Base-by-base conservation (phyloP, 2,113 vertebrate genomes). In the Phalacrocorax carbo region DNA sequence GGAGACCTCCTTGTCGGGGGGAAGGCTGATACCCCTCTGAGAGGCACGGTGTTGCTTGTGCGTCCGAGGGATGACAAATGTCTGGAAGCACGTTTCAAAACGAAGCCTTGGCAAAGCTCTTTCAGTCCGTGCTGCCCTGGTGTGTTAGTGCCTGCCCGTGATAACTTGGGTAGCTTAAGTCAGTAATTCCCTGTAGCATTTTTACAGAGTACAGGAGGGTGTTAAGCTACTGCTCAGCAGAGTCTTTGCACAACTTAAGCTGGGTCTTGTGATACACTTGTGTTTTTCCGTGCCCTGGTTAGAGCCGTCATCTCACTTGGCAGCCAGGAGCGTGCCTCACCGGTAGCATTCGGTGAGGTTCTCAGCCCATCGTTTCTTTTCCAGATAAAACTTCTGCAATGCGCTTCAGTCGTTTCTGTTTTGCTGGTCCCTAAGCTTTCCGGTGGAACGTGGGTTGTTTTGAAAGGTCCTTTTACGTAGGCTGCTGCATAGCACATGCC, bases 111-210 rank as follows among this genome's bases (percentile, higher is more conserved):
- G 46, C 54, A 15, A 22, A 17, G 40, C 1, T 9, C 4, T 7
- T 23, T 13, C 57, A 6, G 17, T 10, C 40, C 14, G 0, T 11
- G 32, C 57, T 64, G 57, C 65, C 21, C 66, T 27, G 55, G 7
- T 17, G 1, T 2, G 29, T 34, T 34, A 13, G 9, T 6, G 21
- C 38, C 34, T 15, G 22, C 4, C 66, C 46, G 48, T 3, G 38
- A 8, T 32, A 5, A 8, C 30, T 10, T 20, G 15, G 55, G 22
- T 4, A 48, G 27, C 4, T 0, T 11, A 7, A 14, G 34, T 18
- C 57, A 19, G 2, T 46, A 4, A 4, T 38, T 38, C 48, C 12
- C 3, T 9, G 38, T 3, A 5, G 48, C 10, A 0, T 48, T 29
- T 36, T 15, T 15, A 19, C 25, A 23, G 46, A 25, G 34, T 10